These are phyloP conservation scores for Anhinga anhinga DNA, from an alignment of 2,113 vertebrate genomes.

Conservation along the genomic window DNA sequence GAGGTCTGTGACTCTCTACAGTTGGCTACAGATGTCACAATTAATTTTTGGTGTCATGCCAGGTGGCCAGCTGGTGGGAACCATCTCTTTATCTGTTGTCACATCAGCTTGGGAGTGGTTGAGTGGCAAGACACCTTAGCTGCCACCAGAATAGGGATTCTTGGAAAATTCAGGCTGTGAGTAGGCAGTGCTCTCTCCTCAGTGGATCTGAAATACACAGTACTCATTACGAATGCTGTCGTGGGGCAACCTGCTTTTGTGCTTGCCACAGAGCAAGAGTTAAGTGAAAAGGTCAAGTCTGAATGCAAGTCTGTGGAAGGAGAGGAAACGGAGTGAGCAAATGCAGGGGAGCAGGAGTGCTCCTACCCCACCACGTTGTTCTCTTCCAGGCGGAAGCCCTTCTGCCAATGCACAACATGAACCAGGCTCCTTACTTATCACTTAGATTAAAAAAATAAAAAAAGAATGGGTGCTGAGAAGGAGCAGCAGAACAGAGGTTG, in stretches of 20 bases:
- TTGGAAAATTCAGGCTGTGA: neutral
- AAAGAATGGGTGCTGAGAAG: neutral
- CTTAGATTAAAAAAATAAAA: neutral
- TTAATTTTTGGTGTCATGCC: neutral
- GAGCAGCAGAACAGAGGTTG: neutral
- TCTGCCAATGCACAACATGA: neutral
- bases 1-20: neutral
- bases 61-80: neutral
- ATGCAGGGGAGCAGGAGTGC: neutral
- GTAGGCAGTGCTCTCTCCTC: neutral
- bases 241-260: neutral
- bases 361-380: neutral
- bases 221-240: accelerated
- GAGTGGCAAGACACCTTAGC: accelerated
- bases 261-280: neutral
- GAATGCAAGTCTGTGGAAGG: neutral
- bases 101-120: neutral
- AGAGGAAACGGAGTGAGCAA: neutral
- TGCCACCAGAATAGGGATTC: neutral
- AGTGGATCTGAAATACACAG: neutral
- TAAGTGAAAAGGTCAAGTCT: neutral
- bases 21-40: neutral
- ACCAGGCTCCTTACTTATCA: neutral
- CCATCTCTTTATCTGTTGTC: neutral
- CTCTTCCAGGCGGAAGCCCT: neutral